phyloP scores from a whole-genome alignment of 2,888 invertebrate genomes.

The Bimastos eiseni region DNA sequence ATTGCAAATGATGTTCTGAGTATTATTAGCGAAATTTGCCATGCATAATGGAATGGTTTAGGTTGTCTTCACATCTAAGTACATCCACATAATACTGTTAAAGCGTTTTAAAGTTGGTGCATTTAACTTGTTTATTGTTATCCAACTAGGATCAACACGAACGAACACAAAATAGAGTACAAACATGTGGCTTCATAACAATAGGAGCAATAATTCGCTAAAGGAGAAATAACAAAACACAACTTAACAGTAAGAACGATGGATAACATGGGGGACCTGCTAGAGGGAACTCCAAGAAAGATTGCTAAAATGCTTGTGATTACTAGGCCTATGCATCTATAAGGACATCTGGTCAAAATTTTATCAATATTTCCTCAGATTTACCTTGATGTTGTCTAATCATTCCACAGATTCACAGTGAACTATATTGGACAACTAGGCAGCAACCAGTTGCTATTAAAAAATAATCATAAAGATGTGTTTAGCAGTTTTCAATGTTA shows the following conservation, averaged over 20 bases:
- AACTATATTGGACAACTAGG: background rate
- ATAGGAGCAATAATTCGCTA: no score
- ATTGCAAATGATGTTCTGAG: background rate
- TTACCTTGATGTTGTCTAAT: background rate
- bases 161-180: no score
- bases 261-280: no score
- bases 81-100: background rate
- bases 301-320: no score
- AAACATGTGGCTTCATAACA: no score
- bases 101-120: background rate
- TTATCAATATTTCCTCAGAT: background rate
- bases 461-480: background rate
- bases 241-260: no score
- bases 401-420: background rate
- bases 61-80: background rate
- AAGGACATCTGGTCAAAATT: background rate
- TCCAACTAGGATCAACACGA: no score
- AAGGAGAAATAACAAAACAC: no score
- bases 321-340: no score
- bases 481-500: background rate
- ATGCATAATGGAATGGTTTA: background rate
- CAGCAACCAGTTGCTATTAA: background rate
- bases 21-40: background rate
- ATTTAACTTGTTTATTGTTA: no score
- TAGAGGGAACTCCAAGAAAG: no score